Evolutionary conservation across 2,797 vertebrate genomes (phyloP).

Genomic region (Phataginus tricuspis): DNA sequence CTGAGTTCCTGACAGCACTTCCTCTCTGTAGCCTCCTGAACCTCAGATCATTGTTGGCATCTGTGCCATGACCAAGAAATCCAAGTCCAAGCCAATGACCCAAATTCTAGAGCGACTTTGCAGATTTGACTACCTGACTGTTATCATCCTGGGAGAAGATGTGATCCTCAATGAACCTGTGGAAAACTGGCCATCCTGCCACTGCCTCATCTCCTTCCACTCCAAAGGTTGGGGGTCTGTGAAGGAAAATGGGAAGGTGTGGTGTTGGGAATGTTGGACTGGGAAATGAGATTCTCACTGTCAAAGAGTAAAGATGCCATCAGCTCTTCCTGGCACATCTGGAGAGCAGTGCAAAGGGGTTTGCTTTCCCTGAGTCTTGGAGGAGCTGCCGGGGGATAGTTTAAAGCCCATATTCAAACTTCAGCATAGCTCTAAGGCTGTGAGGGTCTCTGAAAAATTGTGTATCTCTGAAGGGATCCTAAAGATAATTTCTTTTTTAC

Average conservation of each 20-base stretch:
- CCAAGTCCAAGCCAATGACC: conserved; percentile 99
- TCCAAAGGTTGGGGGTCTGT: conserved; percentile 92
- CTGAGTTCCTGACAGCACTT: conserved; percentile 34
- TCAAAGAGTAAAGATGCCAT: neutral
- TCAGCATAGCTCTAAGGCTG: neutral
- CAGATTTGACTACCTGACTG: conserved; percentile 98
- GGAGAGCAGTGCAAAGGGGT: neutral
- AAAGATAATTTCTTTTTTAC: conserved; percentile 47
- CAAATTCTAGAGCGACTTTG: conserved; percentile 98
- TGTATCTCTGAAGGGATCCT: neutral
- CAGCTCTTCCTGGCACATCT: neutral
- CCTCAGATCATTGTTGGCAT: conserved; percentile 97
- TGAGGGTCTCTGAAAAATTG: neutral
- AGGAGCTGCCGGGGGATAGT: neutral
- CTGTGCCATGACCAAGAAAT: conserved; percentile 99
- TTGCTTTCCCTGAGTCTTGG: neutral
- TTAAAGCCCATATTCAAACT: neutral
- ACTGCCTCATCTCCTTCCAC: conserved; percentile 99
- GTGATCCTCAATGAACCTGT: conserved; percentile 97
- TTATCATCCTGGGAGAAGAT: conserved; percentile 98
- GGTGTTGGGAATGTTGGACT: neutral
- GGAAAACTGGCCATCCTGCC: conserved; percentile 97
- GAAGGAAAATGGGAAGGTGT: neutral
- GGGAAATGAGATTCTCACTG: conserved; percentile 1
- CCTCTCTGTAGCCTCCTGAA: conserved; percentile 92